Base-by-base conservation (phyloP, 2,797 vertebrate genomes). In the Hapalemur alaotrensis region DNA sequence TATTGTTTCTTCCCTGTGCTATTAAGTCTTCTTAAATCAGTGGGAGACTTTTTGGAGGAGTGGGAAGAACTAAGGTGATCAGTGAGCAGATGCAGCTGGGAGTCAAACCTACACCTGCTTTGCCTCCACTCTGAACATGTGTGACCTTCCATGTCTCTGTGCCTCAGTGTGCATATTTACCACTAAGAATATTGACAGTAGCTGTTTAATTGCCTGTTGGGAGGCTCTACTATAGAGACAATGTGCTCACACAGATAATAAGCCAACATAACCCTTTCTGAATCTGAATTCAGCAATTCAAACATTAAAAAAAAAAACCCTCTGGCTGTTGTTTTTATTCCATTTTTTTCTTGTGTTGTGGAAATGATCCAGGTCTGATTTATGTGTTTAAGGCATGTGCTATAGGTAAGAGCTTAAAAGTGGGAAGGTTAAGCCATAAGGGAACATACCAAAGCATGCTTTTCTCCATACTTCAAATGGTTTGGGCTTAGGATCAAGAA, bases 261-360 rank as follows among this genome's bases (percentile, higher is more conserved):
- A 85, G 23, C 18, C 30, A 65, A 4, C 5, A 17, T 59, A 10
- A 22, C 25, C 54, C 15, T 72, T 93, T 79, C 43, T 82, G 41
- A 85, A 79, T 76, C 48, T 83, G 78, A 94, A 75, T 95, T 91
- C 22, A 83, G 28, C 28, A 38, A 76, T 78, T 88, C 57, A 82
- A 91, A 67, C 79, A 75, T 79, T 7, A 61, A 89, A 86, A 93
- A 81, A 30, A 57, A 54, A 52, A 52, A 43, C 50, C 25, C 18
- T 69, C 20, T 67, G 23, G 14, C 22, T 78, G 43, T 4, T 87
- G 5, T 28, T 76, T 65, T 83, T 38, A 54, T 48, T 69, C 23
- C 32, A 10, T 81, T 84, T 20, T 91, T 54, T 63, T 43, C 67
- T 87, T 25, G 5, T 80, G 5, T 48, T 69, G 4, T 81, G 76